These are phyloP conservation scores for Meriones unguiculatus DNA, from an alignment of 2,113 vertebrate genomes.

Conservation along the genomic window DNA sequence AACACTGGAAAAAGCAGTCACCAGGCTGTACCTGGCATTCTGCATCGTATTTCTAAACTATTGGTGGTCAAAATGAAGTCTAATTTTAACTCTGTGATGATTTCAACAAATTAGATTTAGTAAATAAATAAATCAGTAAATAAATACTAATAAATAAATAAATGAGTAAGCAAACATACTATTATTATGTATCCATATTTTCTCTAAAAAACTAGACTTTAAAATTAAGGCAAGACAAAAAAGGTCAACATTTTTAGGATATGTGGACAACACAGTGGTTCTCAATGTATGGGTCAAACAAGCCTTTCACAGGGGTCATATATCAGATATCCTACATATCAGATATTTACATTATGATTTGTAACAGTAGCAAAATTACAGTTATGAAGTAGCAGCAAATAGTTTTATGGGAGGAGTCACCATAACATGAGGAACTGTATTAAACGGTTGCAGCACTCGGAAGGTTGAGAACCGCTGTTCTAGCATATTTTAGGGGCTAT, in stretches of 20 bases:
- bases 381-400: background rate
- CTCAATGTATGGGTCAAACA: background rate
- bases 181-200: background rate
- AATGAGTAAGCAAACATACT: slow-evolving; percentile 12
- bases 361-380: background rate
- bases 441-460: background rate
- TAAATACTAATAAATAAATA: background rate
- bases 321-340: background rate
- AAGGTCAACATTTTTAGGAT: background rate
- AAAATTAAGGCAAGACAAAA: background rate
- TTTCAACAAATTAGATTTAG: background rate
- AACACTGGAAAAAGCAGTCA: slow-evolving; percentile 13
- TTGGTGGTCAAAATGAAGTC: background rate
- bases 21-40: background rate
- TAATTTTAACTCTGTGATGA: background rate
- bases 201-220: slow-evolving; percentile 31
- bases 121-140: background rate
- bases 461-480: background rate
- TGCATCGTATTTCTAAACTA: slow-evolving; percentile 23
- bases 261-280: background rate
- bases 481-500: slow-evolving; percentile 20
- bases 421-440: background rate
- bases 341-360: background rate
- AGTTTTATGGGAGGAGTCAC: background rate
- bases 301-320: background rate